Base-by-base conservation (phyloP, 2,888 invertebrate genomes). In the Apomyelois bistriatella region DNA sequence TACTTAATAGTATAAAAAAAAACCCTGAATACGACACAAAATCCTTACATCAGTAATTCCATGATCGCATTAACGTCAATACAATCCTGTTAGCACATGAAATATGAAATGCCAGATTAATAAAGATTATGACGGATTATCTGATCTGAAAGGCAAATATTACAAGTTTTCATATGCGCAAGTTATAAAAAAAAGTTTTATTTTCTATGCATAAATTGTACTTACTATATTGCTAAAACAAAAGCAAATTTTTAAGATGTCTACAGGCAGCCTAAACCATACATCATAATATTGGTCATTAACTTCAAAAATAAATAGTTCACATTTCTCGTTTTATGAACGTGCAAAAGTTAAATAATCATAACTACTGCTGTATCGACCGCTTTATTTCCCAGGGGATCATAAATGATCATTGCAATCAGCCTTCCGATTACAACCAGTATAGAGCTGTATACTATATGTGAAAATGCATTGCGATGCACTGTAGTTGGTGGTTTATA, bases 381-480 rank as follows among this genome's bases (percentile, higher is more conserved):
- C 3, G 40, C n/a, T n/a, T n/a, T 52, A 55, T 51, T 51, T 48
- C 58, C 53, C 56, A n/a, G 6, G 56, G 50, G 58, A 12, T 32
- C 48, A 37, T 32, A 56, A 56, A 58, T 58, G 53, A 56, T 53
- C 53, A 56, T 48, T 54, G 47, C 53, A 56, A 58, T 55, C 46
- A 46, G 46, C 46, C 46, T 46, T 32, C 9, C 32, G 32, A 46
- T 46, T 32, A 32, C 15, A n/a, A 16, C 32, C 32, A 32, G 1
- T 15, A 32, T 50, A 53, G 32, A 50, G 42, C 15, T n/a, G 54
- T 46, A 43, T 38, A 15, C 13, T 46, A 10, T 46, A 46, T n/a
- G 13, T 22, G 43, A 32, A 16, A 32, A 16, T 32, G 32, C 46
- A 32, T 32, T 12, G 32, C 46, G n/a, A 46, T 46, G 46, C 46